Percentiles rank a stretch among this genome's conserved stretches.
Conservation (phyloP, 2,888 invertebrate species). For the Mellilla xanthometata region DNA sequence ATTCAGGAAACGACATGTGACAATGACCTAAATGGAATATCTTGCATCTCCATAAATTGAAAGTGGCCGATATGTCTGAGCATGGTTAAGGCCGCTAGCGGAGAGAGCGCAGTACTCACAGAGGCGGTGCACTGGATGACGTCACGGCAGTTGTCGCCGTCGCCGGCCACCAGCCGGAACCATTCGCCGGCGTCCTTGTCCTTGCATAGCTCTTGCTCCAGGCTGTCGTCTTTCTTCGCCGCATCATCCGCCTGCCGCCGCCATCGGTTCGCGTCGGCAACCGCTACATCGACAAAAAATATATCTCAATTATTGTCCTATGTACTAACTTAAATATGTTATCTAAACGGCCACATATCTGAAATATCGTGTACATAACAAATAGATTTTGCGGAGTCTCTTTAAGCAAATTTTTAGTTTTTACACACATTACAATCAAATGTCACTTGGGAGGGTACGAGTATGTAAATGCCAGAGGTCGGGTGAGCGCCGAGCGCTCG, state of each 20-base stretch:
- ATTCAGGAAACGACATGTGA: too few relatives aligned
- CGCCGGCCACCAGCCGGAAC: slow-evolving; percentile 95
- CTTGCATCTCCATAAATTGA: too few relatives aligned
- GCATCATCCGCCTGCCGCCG: slow-evolving; percentile 87
- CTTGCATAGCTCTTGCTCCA: slow-evolving; percentile 95
- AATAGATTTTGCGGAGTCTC: slow-evolving; percentile 12
- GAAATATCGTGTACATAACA: slow-evolving; percentile 2
- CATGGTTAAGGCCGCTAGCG: too few relatives aligned
- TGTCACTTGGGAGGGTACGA: slow-evolving; percentile 56
- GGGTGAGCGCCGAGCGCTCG: slow-evolving; percentile 85
- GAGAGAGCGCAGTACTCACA: slow-evolving; percentile 77
- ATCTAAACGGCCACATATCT: slow-evolving; percentile 50
- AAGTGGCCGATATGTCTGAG: slow-evolving; percentile 17
- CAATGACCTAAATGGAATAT: too few relatives aligned
- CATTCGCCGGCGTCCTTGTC: slow-evolving; percentile 97
- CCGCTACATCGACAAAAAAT: slow-evolving; percentile 51
- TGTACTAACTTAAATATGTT: too few relatives aligned
- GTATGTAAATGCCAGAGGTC: slow-evolving; percentile 70
- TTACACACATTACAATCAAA: slow-evolving; percentile 54
- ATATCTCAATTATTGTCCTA: slow-evolving; percentile 14
- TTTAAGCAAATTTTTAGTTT: slow-evolving; percentile 20
- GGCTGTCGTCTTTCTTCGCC: slow-evolving; percentile 91
- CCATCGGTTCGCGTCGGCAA: slow-evolving; percentile 76
- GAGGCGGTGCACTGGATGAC: slow-evolving; percentile 97
- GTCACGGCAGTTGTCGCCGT: slow-evolving; percentile 96